A percentile compares a stretch with the other conserved stretches of the same genome.
Evolutionary conservation across 1,140 invertebrate species (phyloP).

Genomic region (Caerostris darwini): DNA sequence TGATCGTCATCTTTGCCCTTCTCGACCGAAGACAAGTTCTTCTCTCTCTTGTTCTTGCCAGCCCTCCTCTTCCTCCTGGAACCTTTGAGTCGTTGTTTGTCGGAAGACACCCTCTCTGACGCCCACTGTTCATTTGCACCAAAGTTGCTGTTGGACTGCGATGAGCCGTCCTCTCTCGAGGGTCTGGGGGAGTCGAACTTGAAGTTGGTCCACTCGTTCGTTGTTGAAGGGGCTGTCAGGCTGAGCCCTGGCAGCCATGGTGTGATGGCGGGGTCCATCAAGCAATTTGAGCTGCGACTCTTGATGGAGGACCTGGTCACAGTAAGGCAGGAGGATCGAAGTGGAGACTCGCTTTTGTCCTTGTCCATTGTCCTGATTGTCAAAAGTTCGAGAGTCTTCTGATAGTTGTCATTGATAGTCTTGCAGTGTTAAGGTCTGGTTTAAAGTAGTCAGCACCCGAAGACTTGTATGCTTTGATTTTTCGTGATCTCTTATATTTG

Average conservation of each 20-base stretch:
- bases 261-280: conserved; percentile 56
- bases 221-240: conserved; percentile 34
- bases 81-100: conserved; percentile 68
- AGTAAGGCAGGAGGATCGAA: conserved; percentile 47
- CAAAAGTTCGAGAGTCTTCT: background rate
- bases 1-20: conserved; percentile 63
- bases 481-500: too few relatives aligned
- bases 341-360: conserved; percentile 12
- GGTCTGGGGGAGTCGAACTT: background rate
- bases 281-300: conserved; percentile 67
- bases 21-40: conserved; percentile 10
- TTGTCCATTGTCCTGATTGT: conserved; percentile 54
- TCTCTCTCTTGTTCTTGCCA: conserved; percentile 45
- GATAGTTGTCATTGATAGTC: background rate
- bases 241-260: conserved; percentile 52
- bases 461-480: background rate
- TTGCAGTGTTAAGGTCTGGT: background rate
- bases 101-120: conserved; percentile 42
- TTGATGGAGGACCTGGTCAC: conserved; percentile 42
- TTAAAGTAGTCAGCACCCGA: background rate
- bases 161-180: conserved; percentile 25
- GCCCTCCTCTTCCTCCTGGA: conserved; percentile 44
- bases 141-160: conserved; percentile 70
- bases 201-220: conserved; percentile 57
- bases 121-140: conserved; percentile 46